Evolutionary conservation across 2,888 invertebrate genomes (phyloP), one percentile per base, ranked within the genome.

Genomic region (Frankliniella fusca): DNA sequence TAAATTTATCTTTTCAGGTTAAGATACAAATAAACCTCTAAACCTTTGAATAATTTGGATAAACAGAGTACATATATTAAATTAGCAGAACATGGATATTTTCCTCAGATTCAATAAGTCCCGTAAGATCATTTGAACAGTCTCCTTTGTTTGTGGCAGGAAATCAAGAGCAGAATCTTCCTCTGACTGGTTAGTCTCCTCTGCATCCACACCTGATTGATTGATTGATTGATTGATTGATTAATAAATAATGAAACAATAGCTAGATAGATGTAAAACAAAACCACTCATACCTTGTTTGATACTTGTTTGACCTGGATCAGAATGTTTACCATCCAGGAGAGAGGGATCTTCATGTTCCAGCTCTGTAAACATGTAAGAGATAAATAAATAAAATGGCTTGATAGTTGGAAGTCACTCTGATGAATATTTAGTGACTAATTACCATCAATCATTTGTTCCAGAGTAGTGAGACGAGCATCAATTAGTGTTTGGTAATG

Each of bases 401-500:
- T 15, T 28, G 3, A 1, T 50, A 12, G 0, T 28, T 38, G 18
- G 23, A 70, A 81, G 28, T 61, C n/a, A 70, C 54, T 80, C 10
- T n/a, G 80, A 54, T 3, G 76, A 81, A 81, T 83, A 81, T 81
- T 54, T 23, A 82, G 82, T 80, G 80, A n/a, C 15, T 65, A 83
- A 65, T 23, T 84, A 85, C 94, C 93, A 85, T 92, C 92, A 83
- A 96, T 91, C 87, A 94, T 93, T 15, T 92, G 91, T 88, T 95
- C 95, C 81, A 96, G 92, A 81, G 92, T 92, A 85, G 92, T 92
- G 80, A 96, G 90, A 76, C 94, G 88, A 0, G 92, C 91, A 87
- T 94, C 93, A 54, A 95, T 90, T 83, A 93, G 89, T 83, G 91
- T 90, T 87, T 95, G 94, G 86, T 93, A 93, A 84, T 94, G 92